Evolutionary conservation across 1,140 invertebrate genomes (phyloP).

Genomic region (Pachypeltis micranthus): DNA sequence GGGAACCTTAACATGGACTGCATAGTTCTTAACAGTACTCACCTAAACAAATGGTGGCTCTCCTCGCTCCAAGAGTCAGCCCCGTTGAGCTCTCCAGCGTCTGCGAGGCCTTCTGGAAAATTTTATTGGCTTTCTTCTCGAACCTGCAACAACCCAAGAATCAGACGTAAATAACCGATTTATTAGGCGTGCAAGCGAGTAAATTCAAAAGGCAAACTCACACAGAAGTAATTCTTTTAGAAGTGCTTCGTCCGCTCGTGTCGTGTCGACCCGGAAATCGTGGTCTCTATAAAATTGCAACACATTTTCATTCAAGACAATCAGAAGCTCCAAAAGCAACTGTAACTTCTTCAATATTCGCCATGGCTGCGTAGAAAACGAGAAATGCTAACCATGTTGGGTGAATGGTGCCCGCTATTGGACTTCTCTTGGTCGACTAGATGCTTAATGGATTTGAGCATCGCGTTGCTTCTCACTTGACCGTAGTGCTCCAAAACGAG

Average conservation of each 20-base stretch:
- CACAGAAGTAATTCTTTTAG: slow-evolving; percentile 36
- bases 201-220: background rate
- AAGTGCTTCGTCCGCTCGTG: slow-evolving; percentile 41
- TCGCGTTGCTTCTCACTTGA: slow-evolving; percentile 57
- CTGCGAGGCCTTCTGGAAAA: slow-evolving; percentile 71
- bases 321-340: too few species aligned
- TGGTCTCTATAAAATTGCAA: slow-evolving; percentile 35
- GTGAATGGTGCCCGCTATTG: slow-evolving; percentile 43
- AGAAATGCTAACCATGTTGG: slow-evolving; percentile 29
- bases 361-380: too few species aligned
- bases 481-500: slow-evolving; percentile 74
- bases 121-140: slow-evolving; percentile 76
- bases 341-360: too few species aligned
- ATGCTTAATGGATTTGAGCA: slow-evolving; percentile 61
- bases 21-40: too few species aligned
- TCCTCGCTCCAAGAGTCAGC: slow-evolving; percentile 43
- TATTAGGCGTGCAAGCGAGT: too few species aligned
- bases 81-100: slow-evolving; percentile 63
- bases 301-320: too few species aligned
- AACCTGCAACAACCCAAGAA: slow-evolving; percentile 23
- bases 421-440: slow-evolving; percentile 70
- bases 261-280: slow-evolving; percentile 42
- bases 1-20: too few species aligned
- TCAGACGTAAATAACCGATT: background rate
- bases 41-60: slow-evolving; percentile 31